Percentiles rank a stretch among this genome's conserved stretches.
These are phyloP conservation scores for Stichodactyla helianthus DNA, from an alignment of 64 coral and sea anemone species.

Conservation along the genomic window DNA sequence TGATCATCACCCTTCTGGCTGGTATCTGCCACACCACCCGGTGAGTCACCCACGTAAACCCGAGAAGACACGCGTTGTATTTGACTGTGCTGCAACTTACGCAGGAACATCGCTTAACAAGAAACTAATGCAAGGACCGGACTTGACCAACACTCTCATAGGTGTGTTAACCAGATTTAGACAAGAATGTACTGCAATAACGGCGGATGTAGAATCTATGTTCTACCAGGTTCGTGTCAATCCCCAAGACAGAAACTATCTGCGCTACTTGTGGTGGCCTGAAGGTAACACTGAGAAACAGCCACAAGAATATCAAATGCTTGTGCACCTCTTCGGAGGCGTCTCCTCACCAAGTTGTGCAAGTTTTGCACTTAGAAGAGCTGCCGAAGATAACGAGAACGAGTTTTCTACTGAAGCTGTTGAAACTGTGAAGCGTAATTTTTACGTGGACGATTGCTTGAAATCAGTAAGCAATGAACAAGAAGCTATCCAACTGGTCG, in stretches of 20 bases:
- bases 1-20: neutral
- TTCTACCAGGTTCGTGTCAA: conserved; percentile 52
- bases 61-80: conserved; percentile 30
- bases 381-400: conserved; percentile 7
- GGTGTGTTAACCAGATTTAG: conserved; percentile 52
- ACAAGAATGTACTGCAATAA: conserved; percentile 34
- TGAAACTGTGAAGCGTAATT: conserved; percentile 28
- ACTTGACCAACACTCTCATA: conserved; percentile 52
- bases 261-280: conserved; percentile 66
- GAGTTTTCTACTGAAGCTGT: conserved; percentile 27
- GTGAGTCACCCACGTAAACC: conserved; percentile 35
- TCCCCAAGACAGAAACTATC: conserved; percentile 39
- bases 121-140: conserved; percentile 44
- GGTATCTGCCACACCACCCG: conserved; percentile 54
- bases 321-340: conserved; percentile 51
- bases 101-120: conserved; percentile 26
- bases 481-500: neutral
- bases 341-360: conserved; percentile 53
- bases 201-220: conserved; percentile 64
- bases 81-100: conserved; percentile 16
- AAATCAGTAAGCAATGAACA: neutral
- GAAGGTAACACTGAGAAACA: conserved; percentile 18
- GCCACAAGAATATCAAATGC: conserved; percentile 58
- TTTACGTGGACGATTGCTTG: conserved; percentile 4
- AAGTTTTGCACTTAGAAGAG: conserved; percentile 41